Evolutionary conservation across 2,888 invertebrate species (phyloP), one percentile per base, ranked within the genome.

Genomic region (Cephus nigrinus): DNA sequence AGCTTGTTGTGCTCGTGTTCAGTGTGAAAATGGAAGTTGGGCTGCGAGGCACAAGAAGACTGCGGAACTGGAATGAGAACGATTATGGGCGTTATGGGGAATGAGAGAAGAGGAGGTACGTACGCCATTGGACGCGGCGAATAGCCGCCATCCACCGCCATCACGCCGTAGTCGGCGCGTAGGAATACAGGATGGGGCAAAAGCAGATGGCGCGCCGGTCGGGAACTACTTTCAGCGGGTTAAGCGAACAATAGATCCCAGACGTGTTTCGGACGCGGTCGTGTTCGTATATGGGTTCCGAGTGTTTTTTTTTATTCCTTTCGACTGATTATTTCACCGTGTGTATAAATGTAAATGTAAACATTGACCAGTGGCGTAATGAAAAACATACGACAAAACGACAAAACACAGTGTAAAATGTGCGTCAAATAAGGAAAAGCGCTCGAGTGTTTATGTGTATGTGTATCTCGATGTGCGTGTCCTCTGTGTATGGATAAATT

Each of bases 151-250:
- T 87, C 82, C 80, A 78, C 88, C 82, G 88, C 87, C 88, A 88
- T 87, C 82, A 76, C 69, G 83, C 40, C 40, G 33, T 34, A 23
- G 73, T 69, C 72, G 71, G 77, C 76, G 87, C 89, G 90, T 68
- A 90, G 79, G 81, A 76, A 88, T 87, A 90, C 87, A 83, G 72
- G 75, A 80, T 40, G 36, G 80, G 78, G 79, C 82, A 82, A 79
- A 80, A 84, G 86, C 87, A 87, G 88, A 86, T 91, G 91, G 36
- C 90, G 89, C 88, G 90, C 91, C 90, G 90, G 89, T 76, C 81
- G 80, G 79, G 90, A 85, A 91, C 91, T 91, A 91, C 91, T 92
- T 92, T 91, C 90, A 88, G 88, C 90, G 90, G 90, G 90, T 89
- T 88, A 87, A 87, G 88, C 87, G 89, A 91, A 92, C 91, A 92